phyloP scores from a whole-genome alignment of 2,888 invertebrate species.

The Cosmorhoe ocellata region DNA sequence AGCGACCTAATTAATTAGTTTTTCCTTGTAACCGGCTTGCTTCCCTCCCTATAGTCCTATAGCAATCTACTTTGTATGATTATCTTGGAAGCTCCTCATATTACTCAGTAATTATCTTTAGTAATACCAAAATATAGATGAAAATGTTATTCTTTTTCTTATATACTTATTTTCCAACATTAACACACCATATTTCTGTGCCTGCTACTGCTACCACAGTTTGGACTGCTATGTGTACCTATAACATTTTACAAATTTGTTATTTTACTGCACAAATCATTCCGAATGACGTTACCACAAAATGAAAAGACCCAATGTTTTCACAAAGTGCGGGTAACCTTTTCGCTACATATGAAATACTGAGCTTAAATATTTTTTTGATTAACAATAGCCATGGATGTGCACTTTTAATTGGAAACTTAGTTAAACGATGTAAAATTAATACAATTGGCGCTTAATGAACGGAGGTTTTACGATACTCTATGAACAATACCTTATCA shows the following conservation, averaged over 20 bases:
- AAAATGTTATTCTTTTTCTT: not conserved
- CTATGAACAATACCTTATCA: conserved; percentile 25
- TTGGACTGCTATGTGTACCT: no score
- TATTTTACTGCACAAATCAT: no score
- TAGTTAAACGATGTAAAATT: conserved; percentile 36
- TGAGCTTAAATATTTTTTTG: no score
- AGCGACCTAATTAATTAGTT: conserved; percentile 8
- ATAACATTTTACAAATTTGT: no score
- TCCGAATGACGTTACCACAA: no score
- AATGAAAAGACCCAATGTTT: no score
- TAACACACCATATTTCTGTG: no score
- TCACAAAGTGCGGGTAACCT: no score
- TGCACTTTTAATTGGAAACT: conserved; percentile 19
- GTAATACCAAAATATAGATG: not conserved
- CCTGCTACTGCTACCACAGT: no score
- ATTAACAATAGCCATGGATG: not conserved
- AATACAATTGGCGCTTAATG: conserved; percentile 18
- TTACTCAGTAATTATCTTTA: conserved; percentile 7
- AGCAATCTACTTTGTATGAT: not conserved
- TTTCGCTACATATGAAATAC: no score
- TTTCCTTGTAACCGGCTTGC: conserved; percentile 8
- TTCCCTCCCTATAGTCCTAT: not conserved
- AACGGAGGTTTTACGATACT: conserved; percentile 34
- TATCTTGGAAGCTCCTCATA: conserved; percentile 4
- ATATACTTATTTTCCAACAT: no score